phyloP scores from a whole-genome alignment of 2,797 vertebrate genomes.

The Ictinia mississippiensis region DNA sequence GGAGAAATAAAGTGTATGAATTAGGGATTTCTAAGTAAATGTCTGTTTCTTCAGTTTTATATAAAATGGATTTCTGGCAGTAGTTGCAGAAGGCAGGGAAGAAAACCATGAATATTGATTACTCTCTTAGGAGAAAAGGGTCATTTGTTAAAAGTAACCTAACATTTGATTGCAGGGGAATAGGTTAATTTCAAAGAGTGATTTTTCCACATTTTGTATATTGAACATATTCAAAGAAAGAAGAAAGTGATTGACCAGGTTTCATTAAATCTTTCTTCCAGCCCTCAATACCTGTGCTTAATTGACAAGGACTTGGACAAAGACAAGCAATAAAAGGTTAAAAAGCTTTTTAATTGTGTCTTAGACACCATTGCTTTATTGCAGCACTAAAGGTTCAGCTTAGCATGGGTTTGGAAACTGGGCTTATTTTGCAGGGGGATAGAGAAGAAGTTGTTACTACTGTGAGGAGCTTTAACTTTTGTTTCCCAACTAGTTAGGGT shows the following conservation, averaged over 20 bases:
- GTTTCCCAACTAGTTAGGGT: neutral
- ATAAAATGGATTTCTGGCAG: neutral
- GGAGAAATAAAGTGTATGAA: neutral
- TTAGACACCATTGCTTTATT: neutral
- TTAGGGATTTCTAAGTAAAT: neutral
- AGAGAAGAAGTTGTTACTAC: neutral
- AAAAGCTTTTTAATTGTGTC: neutral
- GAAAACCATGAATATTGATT: slow-evolving; percentile 12
- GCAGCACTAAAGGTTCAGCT: neutral
- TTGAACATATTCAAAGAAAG: neutral
- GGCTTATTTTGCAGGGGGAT: neutral
- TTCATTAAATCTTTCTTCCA: neutral
- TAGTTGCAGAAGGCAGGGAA: neutral
- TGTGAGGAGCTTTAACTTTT: neutral
- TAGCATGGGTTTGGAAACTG: neutral
- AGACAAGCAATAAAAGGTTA: neutral
- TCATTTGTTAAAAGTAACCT: slow-evolving; percentile 16
- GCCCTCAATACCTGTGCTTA: neutral
- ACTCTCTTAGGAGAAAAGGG: neutral
- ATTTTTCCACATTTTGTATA: neutral
- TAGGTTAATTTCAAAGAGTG: slow-evolving; percentile 31
- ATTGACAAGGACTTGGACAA: neutral
- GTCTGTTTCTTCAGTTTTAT: neutral
- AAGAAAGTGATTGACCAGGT: neutral
- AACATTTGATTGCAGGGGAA: neutral